Base-by-base conservation (phyloP, 2,113 vertebrate species). In the Carassius gibelio region DNA sequence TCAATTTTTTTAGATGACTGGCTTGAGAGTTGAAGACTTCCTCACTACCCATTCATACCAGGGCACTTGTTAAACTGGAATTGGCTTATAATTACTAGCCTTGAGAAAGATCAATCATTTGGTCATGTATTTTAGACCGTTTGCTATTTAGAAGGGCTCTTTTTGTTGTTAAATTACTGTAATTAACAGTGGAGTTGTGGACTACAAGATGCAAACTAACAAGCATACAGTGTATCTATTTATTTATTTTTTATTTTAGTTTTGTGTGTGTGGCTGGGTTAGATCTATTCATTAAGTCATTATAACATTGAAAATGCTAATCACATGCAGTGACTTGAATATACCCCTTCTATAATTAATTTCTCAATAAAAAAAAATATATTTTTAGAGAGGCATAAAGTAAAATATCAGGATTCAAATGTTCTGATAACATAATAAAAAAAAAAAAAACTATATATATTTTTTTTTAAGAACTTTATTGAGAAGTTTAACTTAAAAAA, bases 51-150 rank as follows among this genome's bases (percentile, higher is more conserved):
- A 42, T 1, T 3, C 10, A 48, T 48, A n/a, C 4, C 52, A 55
- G 4, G 52, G 1, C 38, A 71, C 72, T 64, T 62, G 62, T 45
- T 38, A 55, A 85, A 5, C 4, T 68, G 30, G 11, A 19, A 55
- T n/a, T 26, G 62, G 3, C 36, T 85, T 42, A 78, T 79, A 85
- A 75, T 71, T 84, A 69, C 66, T 50, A 48, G 23, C 14, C 57
- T 3, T 45, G 52, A 34, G 68, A 83, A 34, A 26, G n/a, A 42
- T 36, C 30, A 68, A 42, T 72, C 50, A 66, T 36, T 10, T 15
- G 42, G 71, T 50, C 66, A 17, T 50, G 3, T 23, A 9, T 23
- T 75, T 42, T 42, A 45, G n/a, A 26, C 13, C 5, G 15, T 10
- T 66, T 26, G n/a, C 19, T 36, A 3, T 34, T 48, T 19, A 21